These are phyloP conservation scores for Sitophilus oryzae DNA, from an alignment of 1,140 invertebrate genomes.

Conservation along the genomic window DNA sequence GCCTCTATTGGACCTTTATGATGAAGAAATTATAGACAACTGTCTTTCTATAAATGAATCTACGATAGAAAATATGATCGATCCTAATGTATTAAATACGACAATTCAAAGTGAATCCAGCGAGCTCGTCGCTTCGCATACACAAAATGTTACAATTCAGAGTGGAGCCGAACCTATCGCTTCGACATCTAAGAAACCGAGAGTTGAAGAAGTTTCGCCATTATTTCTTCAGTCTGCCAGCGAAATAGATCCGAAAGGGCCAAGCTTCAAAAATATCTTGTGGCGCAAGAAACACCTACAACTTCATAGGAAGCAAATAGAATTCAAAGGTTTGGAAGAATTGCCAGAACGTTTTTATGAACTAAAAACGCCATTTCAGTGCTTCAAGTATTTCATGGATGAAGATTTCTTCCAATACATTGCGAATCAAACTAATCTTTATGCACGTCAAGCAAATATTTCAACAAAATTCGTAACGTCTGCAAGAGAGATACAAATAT, in stretches of 20 bases:
- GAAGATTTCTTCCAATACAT: conserved; percentile 2
- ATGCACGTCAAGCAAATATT: conserved; percentile 4
- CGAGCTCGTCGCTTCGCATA: too few species aligned
- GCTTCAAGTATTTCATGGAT: conserved; percentile 3
- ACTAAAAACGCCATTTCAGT: conserved; percentile 2
- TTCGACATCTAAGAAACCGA: too few species aligned
- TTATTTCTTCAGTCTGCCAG: too few species aligned
- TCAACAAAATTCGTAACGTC: conserved; percentile 3
- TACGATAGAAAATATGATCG: conserved; percentile 1
- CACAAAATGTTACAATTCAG: too few species aligned
- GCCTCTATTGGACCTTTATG: not conserved
- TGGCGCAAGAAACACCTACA: conserved; percentile 1
- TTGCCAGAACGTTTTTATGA: conserved; percentile 1
- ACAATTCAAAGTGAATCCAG: too few species aligned
- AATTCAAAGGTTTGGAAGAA: not conserved
- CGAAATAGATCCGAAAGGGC: too few species aligned
- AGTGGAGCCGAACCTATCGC: too few species aligned
- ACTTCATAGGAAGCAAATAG: conserved; percentile 2
- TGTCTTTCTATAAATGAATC: too few species aligned
- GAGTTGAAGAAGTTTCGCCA: too few species aligned
- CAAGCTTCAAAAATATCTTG: conserved; percentile 3
- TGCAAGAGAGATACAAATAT: conserved; percentile 4
- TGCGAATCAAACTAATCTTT: conserved; percentile 2
- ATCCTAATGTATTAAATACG: too few species aligned
- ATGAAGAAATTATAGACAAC: not conserved